phyloP scores from a whole-genome alignment of 53 echinoderm and acorn worm genomes.

The Temnopleurus reevesii region DNA sequence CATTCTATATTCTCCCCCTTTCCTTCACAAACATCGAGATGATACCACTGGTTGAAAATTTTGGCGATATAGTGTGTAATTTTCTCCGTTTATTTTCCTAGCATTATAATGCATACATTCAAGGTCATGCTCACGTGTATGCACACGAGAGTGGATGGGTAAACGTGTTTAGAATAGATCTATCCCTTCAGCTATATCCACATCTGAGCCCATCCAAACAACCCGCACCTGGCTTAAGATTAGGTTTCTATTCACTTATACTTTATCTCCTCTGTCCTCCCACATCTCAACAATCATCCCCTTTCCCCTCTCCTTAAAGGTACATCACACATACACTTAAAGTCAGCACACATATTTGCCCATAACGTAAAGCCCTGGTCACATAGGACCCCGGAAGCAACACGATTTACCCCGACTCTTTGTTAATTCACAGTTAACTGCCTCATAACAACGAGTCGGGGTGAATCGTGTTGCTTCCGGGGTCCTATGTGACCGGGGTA shows the following conservation, averaged over 20 bases:
- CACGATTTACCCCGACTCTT: no score
- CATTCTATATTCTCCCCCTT: background rate
- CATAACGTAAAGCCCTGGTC: no score
- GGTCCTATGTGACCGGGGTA: no score
- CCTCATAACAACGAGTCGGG: no score
- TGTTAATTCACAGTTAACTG: no score
- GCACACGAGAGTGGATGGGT: background rate
- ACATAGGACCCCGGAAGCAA: no score
- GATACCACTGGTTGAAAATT: background rate
- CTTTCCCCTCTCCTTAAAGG: background rate
- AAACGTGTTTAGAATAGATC: slow-evolving; percentile 11
- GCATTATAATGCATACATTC: background rate
- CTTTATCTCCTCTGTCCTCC: background rate
- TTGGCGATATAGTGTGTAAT: background rate
- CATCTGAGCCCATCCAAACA: background rate
- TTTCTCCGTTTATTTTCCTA: background rate
- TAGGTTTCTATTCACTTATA: slow-evolving; percentile 14
- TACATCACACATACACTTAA: background rate
- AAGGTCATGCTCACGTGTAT: background rate
- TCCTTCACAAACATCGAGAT: background rate
- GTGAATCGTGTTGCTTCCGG: no score
- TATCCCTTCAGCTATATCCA: background rate
- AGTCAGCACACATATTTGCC: no score
- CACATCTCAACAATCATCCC: background rate
- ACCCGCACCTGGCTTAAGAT: background rate